Evolutionary conservation across 1,140 invertebrate species (phyloP).

Genomic region (Heliconius nattereri): DNA sequence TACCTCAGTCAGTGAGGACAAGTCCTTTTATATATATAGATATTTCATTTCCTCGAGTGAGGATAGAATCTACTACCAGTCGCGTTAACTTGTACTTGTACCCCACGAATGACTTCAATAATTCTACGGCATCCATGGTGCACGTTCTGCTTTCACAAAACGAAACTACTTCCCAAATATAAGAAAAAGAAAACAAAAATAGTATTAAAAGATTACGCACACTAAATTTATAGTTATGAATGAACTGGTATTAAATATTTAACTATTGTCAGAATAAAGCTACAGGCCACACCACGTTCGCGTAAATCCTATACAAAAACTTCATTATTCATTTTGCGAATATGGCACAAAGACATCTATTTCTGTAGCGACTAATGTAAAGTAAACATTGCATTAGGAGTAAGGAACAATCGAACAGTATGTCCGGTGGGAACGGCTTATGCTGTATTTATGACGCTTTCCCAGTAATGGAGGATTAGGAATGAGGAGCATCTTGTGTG

Average conservation of each 20-base stretch:
- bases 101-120: neutral
- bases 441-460: constrained; percentile 64
- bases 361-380: constrained; percentile 64
- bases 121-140: neutral
- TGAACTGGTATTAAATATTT: neutral
- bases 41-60: too few species aligned
- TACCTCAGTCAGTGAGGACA: too few species aligned
- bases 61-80: too few species aligned
- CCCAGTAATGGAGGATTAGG: constrained; percentile 62
- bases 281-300: constrained; percentile 44
- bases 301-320: constrained; percentile 54
- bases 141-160: neutral
- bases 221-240: neutral
- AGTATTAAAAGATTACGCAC: neutral
- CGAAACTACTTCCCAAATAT: neutral
- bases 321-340: constrained; percentile 55
- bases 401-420: constrained; percentile 62
- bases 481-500: constrained; percentile 59
- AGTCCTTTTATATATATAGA: too few species aligned
- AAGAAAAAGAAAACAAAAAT: neutral
- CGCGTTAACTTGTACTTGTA: neutral
- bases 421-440: constrained; percentile 52
- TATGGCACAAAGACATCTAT: constrained; percentile 64
- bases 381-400: constrained; percentile 71
- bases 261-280: constrained; percentile 56